phyloP scores from a whole-genome alignment of 2,888 invertebrate genomes.

The Tachina fera region DNA sequence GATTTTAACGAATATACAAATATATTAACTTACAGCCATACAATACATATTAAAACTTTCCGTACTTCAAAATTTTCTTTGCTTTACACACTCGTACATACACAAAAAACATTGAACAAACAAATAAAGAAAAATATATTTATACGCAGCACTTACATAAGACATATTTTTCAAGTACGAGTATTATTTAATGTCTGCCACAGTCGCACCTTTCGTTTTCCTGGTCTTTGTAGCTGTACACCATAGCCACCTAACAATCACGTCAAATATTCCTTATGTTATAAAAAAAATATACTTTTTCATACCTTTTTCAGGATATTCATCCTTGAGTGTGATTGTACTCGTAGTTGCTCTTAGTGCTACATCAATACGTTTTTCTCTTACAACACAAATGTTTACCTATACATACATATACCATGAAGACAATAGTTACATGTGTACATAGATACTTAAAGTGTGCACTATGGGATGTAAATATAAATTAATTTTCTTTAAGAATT shows the following conservation, averaged over 20 bases:
- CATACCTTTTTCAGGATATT: conserved; percentile 34
- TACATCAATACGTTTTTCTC: conserved; percentile 36
- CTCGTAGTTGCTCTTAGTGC: conserved; percentile 46
- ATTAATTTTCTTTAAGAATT: not conserved
- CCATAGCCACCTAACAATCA: not conserved
- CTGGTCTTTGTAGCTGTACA: not conserved
- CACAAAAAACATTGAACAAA: not conserved
- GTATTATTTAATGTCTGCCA: conserved; percentile 51
- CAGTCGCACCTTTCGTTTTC: conserved; percentile 15
- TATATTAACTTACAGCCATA: not conserved
- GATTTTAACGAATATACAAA: not conserved
- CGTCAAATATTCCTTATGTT: not conserved
- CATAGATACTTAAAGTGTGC: not conserved
- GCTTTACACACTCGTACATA: not conserved
- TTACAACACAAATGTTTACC: not conserved
- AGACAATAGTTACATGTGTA: conserved; percentile 3
- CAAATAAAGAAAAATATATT: not conserved
- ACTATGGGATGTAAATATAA: not conserved
- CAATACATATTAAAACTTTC: conserved; percentile 1
- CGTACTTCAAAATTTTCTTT: not conserved
- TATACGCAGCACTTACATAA: conserved; percentile 40
- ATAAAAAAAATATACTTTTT: not conserved
- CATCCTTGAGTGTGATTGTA: conserved; percentile 34
- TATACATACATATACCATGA: not conserved
- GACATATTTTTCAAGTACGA: conserved; percentile 52